Base-by-base conservation (phyloP, 2,797 vertebrate genomes). In the Macrochelys suwanniensis region DNA sequence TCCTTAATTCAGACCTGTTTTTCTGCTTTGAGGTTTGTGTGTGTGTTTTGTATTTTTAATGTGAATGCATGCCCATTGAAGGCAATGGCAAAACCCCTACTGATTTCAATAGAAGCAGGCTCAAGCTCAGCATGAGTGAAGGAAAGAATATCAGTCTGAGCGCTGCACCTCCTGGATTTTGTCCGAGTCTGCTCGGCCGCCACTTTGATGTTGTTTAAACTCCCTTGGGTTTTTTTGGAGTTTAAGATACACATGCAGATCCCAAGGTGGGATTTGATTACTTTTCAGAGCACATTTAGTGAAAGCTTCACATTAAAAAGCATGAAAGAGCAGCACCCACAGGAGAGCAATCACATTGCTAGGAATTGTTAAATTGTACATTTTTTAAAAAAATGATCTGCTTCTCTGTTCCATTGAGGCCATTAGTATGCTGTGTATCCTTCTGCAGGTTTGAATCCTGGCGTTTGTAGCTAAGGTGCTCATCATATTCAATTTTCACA, bases 171-270 rank as follows among this genome's bases (percentile, higher is more conserved):
- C 68, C 49, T 95, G 80, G 79, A 19, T 10, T 80, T 10, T 83
- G 19, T 94, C 77, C 82, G 4, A 56, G 80, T 80, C 61, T 42
- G 26, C 80, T 84, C 53, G 42, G 33, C 80, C 37, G 7, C 37
- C 45, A 61, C 9, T 76, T 93, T 47, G 28, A 8, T 51, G n/a
- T 57, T 91, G 56, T 84, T 91, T 92, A 74, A 87, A 89, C 31
- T 91, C 3, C n/a, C 37, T 37, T 9, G 0, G 80, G 42, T 1
- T 37, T 80, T 71, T 56, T 49, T 49, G 33, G 16, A 82, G 61
- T 92, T 59, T 56, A 84, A 80, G 77, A 90, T 54, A 57, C 10
- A 61, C 26, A 25, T 33, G 31, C 13, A 51, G 78, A 89, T 79
- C 54, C 28, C 45, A 82, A 93, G 83, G 50, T 78, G 59, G 33